A percentile compares a stretch with the other conserved stretches of the same genome.
phyloP scores from a whole-genome alignment of 2,888 invertebrate species.

The Mythimna loreyi region DNA sequence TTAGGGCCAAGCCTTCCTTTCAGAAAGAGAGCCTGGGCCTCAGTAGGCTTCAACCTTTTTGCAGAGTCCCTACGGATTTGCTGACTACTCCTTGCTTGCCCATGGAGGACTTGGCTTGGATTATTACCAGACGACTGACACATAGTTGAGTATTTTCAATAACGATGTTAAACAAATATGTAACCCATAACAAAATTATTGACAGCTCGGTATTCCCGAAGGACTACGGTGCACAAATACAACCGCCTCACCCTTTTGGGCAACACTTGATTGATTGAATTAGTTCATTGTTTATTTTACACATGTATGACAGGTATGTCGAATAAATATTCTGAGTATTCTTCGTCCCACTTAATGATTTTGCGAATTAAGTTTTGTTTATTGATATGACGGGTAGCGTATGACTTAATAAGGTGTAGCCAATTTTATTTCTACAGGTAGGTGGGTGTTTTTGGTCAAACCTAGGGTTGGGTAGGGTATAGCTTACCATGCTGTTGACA shows the following conservation, averaged over 20 bases:
- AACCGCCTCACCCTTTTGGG: conserved; percentile 13
- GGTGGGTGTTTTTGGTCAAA: neutral
- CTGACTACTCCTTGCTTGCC: too few relatives aligned
- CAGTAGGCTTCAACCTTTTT: too few relatives aligned
- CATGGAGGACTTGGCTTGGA: too few relatives aligned
- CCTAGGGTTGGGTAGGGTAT: too few relatives aligned
- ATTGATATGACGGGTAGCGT: neutral
- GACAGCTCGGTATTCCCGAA: conserved; percentile 25
- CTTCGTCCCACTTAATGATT: neutral
- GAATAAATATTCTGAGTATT: conserved; percentile 16
- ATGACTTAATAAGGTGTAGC: neutral
- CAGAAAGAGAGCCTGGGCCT: too few relatives aligned
- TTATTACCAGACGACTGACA: too few relatives aligned
- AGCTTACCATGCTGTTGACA: neutral
- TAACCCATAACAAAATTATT: conserved; percentile 21
- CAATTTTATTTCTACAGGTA: conserved; percentile 10
- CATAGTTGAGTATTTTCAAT: neutral
- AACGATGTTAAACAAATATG: conserved; percentile 29
- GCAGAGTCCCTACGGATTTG: too few relatives aligned
- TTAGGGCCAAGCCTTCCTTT: too few relatives aligned
- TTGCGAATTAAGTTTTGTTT: conserved; percentile 9
- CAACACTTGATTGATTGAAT: conserved; percentile 35
- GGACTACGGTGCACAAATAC: conserved; percentile 35
- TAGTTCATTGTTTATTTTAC: conserved; percentile 26
- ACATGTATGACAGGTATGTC: neutral